Base-by-base conservation (phyloP, 2,797 vertebrate genomes). In the Knipowitschia caucasica region DNA sequence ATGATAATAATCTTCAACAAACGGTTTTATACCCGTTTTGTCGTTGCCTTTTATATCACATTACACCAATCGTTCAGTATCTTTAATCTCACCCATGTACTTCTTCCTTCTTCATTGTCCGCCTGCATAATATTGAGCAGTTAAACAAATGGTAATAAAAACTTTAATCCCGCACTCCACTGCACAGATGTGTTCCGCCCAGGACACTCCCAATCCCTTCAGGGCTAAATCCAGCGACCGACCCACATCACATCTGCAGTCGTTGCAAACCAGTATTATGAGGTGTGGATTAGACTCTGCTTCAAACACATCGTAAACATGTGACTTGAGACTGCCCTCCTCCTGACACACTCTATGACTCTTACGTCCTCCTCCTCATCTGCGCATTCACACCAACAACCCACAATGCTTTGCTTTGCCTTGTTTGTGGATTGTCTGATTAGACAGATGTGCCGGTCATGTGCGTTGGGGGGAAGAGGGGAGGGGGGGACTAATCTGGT, bases 371-470 rank as follows among this genome's bases (percentile, higher is more conserved):
- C 38, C 18, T 62, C 14, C 40, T 61, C 75, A 80, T 75, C 73
- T 81, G 71, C 71, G 64, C 67, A 59, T 75, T 61, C 59, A 49
- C 51, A 62, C 62, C 69, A 67, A 76, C 70, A 67, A 76, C 69
- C 73, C 69, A 71, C 71, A 67, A 76, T 79, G 80, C 71, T 85
- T 74, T 79, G 80, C 71, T 85, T 74, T 73, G 67, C 82, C 79
- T 86, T 75, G 86, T 86, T 86, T 69, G 62, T 75, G 77, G 71
- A 75, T 84, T 66, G 70, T 77, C 65, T 83, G 85, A 87, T 86
- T 77, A 79, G 62, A 54, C 83, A 87, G 85, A 86, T 87, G 84
- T 86, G 81, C 79, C 71, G 66, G 66, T 75, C 53, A 69, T 60
- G 67, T 76, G 69, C 74, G 73, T 60, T 72, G 71, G 59, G 30